These are phyloP conservation scores for Macaria liturata DNA, from an alignment of 2,888 invertebrate genomes.

Conservation along the genomic window DNA sequence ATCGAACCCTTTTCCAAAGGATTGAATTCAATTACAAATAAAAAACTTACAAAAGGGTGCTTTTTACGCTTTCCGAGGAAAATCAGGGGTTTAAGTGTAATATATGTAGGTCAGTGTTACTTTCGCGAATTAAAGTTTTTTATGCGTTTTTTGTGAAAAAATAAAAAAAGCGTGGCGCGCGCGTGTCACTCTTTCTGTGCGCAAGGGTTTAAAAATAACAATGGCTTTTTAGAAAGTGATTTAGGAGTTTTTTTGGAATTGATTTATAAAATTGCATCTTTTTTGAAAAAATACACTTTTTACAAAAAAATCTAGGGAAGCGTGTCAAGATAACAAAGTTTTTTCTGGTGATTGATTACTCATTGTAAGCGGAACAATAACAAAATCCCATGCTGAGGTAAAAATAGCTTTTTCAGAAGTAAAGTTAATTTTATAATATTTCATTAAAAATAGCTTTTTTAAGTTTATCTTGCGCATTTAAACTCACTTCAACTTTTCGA, in stretches of 20 bases:
- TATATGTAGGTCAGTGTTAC: conserved; percentile 75
- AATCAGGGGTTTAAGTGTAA: conserved; percentile 59
- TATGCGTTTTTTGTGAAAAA: conserved; percentile 52
- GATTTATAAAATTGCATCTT: conserved; percentile 66
- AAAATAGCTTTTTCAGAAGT: too few species aligned
- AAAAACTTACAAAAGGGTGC: conserved; percentile 67
- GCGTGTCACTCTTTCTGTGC: conserved; percentile 64
- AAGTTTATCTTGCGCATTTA: too few species aligned
- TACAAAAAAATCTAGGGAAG: conserved; percentile 48
- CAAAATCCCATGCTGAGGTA: too few species aligned
- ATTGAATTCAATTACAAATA: conserved; percentile 76
- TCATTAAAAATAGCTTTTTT: too few species aligned
- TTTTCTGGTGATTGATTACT: conserved; percentile 61
- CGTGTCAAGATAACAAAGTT: conserved; percentile 54
- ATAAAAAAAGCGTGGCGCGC: conserved; percentile 62
- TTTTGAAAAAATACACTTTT: conserved; percentile 53
- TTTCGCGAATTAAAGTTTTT: conserved; percentile 62
- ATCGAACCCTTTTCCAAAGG: conserved; percentile 81
- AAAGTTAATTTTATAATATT: too few species aligned
- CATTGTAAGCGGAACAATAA: conserved; percentile 42
- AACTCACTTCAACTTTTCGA: too few species aligned
- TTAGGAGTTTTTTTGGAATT: conserved; percentile 62
- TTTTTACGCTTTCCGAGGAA: conserved; percentile 72
- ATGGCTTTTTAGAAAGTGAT: conserved; percentile 76
- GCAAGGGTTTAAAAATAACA: conserved; percentile 78